phyloP scores from a whole-genome alignment of 2,797 vertebrate genomes.

The Anguilla megastoma region DNA sequence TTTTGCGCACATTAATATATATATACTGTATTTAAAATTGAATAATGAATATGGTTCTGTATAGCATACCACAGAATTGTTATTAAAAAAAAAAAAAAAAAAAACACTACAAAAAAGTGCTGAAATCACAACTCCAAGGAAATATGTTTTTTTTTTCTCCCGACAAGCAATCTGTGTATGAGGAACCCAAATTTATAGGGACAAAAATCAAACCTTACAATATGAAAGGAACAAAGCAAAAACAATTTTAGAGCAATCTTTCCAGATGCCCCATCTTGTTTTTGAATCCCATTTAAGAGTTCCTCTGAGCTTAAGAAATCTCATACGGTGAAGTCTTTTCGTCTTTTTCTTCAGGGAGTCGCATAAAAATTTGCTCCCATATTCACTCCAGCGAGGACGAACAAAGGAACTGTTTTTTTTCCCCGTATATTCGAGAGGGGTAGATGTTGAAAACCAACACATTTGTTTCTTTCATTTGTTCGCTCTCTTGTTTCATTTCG shows the following conservation, averaged over 20 bases:
- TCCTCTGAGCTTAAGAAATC: constrained; percentile 55
- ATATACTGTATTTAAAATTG: not conserved
- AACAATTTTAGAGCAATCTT: constrained; percentile 41
- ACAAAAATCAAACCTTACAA: constrained; percentile 52
- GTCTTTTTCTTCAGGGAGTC: constrained; percentile 40
- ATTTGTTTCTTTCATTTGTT: constrained; percentile 27
- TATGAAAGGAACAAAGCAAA: constrained; percentile 50
- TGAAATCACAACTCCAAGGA: constrained; percentile 50
- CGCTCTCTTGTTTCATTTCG: not conserved
- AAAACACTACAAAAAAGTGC: constrained; percentile 43
- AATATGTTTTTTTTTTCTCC: constrained; percentile 31
- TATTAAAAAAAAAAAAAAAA: constrained; percentile 46
- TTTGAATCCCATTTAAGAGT: constrained; percentile 64
- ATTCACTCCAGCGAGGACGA: constrained; percentile 45
- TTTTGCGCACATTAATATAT: not conserved
- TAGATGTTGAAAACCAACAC: constrained; percentile 46
- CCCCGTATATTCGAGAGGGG: constrained; percentile 59
- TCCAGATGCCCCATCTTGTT: constrained; percentile 48
- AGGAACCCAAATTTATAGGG: constrained; percentile 60
- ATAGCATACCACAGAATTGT: constrained; percentile 48
- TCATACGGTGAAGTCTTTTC: constrained; percentile 60
- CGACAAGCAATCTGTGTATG: constrained; percentile 34
- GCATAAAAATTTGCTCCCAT: constrained; percentile 51
- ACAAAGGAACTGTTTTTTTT: constrained; percentile 64
- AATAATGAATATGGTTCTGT: constrained; percentile 29